A percentile compares a stretch with the other conserved stretches of the same genome.
phyloP scores from a whole-genome alignment of 2,888 invertebrate species.

The Odontocolon sp. region DNA sequence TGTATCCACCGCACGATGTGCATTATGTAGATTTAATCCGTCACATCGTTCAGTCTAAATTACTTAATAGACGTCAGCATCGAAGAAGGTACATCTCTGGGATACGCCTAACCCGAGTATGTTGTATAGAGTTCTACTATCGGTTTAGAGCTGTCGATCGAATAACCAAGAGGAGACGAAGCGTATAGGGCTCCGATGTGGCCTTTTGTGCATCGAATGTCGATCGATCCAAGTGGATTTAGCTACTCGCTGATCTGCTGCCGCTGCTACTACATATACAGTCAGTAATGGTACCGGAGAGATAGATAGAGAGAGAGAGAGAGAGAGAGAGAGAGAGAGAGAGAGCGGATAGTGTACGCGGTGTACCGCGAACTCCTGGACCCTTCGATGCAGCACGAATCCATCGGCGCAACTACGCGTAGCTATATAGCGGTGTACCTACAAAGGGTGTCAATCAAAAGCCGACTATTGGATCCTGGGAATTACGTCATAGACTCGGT shows the following conservation, averaged over 20 bases:
- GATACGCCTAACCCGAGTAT: neutral
- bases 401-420: too few relatives aligned
- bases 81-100: neutral
- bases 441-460: too few relatives aligned
- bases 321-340: too few relatives aligned
- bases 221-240: slow-evolving; percentile 4
- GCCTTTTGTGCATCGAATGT: neutral
- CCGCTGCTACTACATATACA: neutral
- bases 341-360: too few relatives aligned
- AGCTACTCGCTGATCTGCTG: neutral
- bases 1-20: neutral
- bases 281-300: neutral
- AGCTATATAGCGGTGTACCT: too few relatives aligned
- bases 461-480: too few relatives aligned
- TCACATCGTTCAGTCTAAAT: neutral
- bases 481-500: too few relatives aligned
- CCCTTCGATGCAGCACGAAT: too few relatives aligned
- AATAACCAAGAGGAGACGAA: slow-evolving; percentile 4
- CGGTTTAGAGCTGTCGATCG: neutral
- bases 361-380: too few relatives aligned
- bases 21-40: slow-evolving; percentile 4
- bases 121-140: neutral
- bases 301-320: neutral
- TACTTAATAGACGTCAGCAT: neutral
- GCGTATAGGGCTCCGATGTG: neutral